phyloP scores from a whole-genome alignment of 2,888 invertebrate species.

The Andricus curvator region DNA sequence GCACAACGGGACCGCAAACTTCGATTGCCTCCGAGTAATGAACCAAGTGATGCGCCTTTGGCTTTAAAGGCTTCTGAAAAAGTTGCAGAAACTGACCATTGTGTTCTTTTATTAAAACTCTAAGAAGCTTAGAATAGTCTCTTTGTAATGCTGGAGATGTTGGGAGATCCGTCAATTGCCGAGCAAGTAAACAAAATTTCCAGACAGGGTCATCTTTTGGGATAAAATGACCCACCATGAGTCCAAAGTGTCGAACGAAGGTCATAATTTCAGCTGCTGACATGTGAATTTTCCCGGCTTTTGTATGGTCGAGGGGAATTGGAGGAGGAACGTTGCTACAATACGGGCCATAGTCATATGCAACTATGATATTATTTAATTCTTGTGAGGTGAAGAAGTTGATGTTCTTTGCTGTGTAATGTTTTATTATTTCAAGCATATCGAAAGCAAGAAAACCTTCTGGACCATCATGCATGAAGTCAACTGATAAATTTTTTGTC shows the following conservation, averaged over 20 bases:
- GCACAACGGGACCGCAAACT: too few species aligned
- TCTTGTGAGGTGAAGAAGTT: too few species aligned
- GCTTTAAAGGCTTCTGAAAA: slow-evolving; percentile 46
- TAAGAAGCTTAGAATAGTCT: slow-evolving; percentile 40
- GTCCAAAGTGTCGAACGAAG: too few species aligned
- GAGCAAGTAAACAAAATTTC: slow-evolving; percentile 46
- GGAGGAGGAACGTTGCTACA: slow-evolving; percentile 38
- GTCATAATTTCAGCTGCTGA: too few species aligned
- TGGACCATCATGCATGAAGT: too few species aligned
- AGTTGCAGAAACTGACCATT: slow-evolving; percentile 28
- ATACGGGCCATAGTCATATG: too few species aligned
- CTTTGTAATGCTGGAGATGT: slow-evolving; percentile 41
- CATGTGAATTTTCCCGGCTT: slow-evolving; percentile 15
- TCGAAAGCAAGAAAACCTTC: too few species aligned
- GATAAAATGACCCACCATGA: too few species aligned
- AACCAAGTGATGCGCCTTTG: slow-evolving; percentile 44
- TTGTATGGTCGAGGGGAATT: slow-evolving; percentile 44
- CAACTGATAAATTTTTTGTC: too few species aligned
- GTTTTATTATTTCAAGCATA: too few species aligned
- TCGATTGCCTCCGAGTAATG: slow-evolving; percentile 40
- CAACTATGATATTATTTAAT: too few species aligned
- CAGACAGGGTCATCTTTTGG: neutral
- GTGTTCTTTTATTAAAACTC: slow-evolving; percentile 48
- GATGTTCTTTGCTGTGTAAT: too few species aligned
- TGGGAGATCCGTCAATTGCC: slow-evolving; percentile 45